phyloP scores from a whole-genome alignment of 2,797 vertebrate species.

The Aeoliscus strigatus region DNA sequence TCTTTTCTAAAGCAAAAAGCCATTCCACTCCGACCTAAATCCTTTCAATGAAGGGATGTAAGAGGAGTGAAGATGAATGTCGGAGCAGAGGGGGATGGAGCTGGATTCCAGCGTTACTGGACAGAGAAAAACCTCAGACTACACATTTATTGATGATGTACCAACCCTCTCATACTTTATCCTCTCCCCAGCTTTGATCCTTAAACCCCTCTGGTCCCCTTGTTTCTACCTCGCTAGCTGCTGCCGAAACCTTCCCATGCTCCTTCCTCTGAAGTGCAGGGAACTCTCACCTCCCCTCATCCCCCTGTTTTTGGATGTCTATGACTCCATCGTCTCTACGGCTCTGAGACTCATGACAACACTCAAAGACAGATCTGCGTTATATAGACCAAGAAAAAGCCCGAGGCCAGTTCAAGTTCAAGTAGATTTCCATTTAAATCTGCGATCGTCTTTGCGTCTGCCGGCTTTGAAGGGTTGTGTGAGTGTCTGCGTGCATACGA shows the following conservation, averaged over 20 bases:
- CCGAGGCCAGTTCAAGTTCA: constrained; percentile 53
- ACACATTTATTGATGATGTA: constrained; percentile 43
- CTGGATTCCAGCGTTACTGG: too few relatives aligned
- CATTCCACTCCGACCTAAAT: background rate
- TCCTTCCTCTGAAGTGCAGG: constrained; percentile 40
- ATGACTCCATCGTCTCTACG: constrained; percentile 49
- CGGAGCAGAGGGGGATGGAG: constrained; percentile 14
- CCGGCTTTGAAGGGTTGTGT: constrained; percentile 31
- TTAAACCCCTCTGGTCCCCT: constrained; percentile 27
- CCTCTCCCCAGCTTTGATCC: constrained; percentile 39
- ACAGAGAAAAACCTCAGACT: constrained; percentile 13
- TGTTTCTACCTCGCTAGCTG: constrained; percentile 26
- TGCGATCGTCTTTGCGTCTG: constrained; percentile 41
- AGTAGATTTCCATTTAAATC: constrained; percentile 41
- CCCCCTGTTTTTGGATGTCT: constrained; percentile 37
- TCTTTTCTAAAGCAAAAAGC: background rate
- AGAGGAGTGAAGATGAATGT: too few relatives aligned
- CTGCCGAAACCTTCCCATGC: constrained; percentile 52
- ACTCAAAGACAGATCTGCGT: constrained; percentile 36
- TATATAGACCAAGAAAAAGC: constrained; percentile 54
- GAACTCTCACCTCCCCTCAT: constrained; percentile 46
- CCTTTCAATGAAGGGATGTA: background rate
- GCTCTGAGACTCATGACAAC: constrained; percentile 39
- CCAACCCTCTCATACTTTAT: constrained; percentile 41
- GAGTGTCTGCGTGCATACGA: constrained; percentile 17